Evolutionary conservation across 2,797 vertebrate genomes (phyloP).

Genomic region (Danio albolineatus): DNA sequence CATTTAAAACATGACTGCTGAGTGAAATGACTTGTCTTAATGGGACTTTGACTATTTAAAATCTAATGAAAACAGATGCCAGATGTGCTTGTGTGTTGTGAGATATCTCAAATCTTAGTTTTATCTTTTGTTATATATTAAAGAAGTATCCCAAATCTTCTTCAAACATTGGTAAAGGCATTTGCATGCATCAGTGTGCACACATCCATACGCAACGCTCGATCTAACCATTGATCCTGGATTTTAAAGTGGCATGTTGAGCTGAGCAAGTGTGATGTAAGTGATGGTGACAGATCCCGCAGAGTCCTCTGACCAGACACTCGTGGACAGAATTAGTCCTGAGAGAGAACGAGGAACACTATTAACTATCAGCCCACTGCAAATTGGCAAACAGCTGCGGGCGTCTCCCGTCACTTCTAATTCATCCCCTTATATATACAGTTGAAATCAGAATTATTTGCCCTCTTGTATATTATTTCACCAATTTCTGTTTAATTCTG

Average conservation of each 20-base stretch:
- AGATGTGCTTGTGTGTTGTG: too few species aligned
- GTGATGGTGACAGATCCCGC: slow-evolving; percentile 62
- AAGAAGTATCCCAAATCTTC: not conserved
- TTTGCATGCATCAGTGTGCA: slow-evolving; percentile 18
- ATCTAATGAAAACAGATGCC: too few species aligned
- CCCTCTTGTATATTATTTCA: too few species aligned
- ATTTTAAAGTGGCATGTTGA: slow-evolving; percentile 39
- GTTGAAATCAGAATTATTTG: too few species aligned
- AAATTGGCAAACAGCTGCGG: slow-evolving; percentile 67
- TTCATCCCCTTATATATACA: slow-evolving; percentile 64
- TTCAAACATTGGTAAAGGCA: not conserved
- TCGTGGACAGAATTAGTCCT: slow-evolving; percentile 64
- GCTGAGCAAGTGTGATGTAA: slow-evolving; percentile 48
- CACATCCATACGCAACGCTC: not conserved
- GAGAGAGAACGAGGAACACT: slow-evolving; percentile 72
- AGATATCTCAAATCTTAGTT: not conserved
- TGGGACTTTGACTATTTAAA: too few species aligned
- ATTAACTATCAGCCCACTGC: slow-evolving; percentile 83
- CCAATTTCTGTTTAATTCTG: too few species aligned
- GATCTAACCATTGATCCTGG: slow-evolving; percentile 14
- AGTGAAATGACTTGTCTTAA: too few species aligned
- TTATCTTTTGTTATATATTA: not conserved
- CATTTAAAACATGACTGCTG: too few species aligned
- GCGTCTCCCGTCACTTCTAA: slow-evolving; percentile 79
- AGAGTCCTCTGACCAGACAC: slow-evolving; percentile 59